Evolutionary conservation across 2,113 vertebrate species (phyloP).

Genomic region (Catharus bicknelli): DNA sequence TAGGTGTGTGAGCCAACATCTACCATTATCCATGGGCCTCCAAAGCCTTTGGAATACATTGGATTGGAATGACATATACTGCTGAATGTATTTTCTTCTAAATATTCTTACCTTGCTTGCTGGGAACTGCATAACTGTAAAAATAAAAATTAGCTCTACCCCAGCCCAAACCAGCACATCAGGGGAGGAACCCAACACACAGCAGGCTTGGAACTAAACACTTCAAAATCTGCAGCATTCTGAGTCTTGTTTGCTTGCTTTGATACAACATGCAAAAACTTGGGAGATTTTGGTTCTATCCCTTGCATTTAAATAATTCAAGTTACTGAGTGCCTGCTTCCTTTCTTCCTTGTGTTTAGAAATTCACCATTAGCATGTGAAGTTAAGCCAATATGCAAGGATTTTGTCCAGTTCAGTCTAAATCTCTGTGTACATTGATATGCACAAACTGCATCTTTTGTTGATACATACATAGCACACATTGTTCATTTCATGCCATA

Average conservation of each 20-base stretch:
- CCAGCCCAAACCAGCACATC: neutral
- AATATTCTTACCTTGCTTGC: neutral
- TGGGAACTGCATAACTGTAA: neutral
- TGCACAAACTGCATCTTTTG: neutral
- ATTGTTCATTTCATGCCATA: neutral
- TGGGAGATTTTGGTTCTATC: neutral
- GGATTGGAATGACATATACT: neutral
- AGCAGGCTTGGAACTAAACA: neutral
- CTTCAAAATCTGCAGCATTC: neutral
- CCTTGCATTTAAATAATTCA: neutral
- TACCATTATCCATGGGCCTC: neutral
- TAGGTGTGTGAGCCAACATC: neutral
- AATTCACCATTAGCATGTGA: neutral
- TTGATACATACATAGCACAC: neutral
- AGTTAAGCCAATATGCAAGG: neutral
- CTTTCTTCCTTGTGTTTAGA: neutral
- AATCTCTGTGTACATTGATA: neutral
- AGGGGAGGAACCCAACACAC: neutral
- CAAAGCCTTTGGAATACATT: neutral
- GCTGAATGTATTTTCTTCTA: neutral
- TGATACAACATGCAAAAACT: neutral
- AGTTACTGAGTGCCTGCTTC: neutral
- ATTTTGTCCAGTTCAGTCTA: neutral
- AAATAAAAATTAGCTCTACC: neutral
- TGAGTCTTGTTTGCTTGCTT: accelerated